phyloP scores from a whole-genome alignment of 2,888 invertebrate species.

The Clanis bilineata region DNA sequence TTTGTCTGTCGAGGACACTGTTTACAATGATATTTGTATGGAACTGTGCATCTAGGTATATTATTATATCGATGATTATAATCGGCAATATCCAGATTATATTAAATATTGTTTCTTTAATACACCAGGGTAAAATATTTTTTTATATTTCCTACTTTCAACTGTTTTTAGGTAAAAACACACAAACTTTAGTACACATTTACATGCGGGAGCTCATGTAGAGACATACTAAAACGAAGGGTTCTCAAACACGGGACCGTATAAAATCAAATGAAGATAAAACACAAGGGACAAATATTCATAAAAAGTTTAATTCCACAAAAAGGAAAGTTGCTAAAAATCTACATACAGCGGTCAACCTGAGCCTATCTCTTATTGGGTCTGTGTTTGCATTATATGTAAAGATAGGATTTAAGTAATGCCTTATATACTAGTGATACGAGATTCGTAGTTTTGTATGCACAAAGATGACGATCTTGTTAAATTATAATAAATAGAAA shows the following conservation, averaged over 20 bases:
- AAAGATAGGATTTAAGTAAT: too few relatives aligned
- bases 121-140: too few relatives aligned
- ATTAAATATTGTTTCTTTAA: too few relatives aligned
- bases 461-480: too few relatives aligned
- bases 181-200: neutral
- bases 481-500: neutral
- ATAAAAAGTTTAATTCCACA: neutral
- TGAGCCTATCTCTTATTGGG: neutral
- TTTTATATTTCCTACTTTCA: neutral
- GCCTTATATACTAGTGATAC: too few relatives aligned
- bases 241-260: neutral
- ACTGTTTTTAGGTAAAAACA: neutral
- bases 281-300: neutral
- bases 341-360: conserved; percentile 5
- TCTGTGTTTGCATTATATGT: too few relatives aligned
- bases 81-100: too few relatives aligned
- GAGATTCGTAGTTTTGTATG: too few relatives aligned
- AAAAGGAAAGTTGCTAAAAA: neutral
- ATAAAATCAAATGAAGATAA: neutral
- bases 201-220: neutral
- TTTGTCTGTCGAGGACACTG: too few relatives aligned
- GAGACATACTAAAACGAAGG: neutral
- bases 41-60: too few relatives aligned
- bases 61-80: too few relatives aligned
- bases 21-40: too few relatives aligned